Base-by-base conservation (phyloP, 2,888 invertebrate species). In the Tetragonisca angustula region DNA sequence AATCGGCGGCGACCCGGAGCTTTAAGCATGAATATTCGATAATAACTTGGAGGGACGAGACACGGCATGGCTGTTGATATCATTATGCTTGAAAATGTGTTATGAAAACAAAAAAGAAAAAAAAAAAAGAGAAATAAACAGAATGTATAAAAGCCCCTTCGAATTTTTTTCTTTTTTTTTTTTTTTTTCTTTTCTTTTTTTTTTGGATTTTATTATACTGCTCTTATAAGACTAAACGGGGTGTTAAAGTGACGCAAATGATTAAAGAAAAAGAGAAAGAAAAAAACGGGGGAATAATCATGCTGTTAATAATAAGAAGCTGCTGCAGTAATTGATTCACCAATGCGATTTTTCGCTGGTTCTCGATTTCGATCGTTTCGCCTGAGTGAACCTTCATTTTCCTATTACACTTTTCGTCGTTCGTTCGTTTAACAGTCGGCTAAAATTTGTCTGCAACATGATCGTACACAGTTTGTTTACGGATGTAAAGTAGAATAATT, bases 61-160 rank as follows among this genome's bases (percentile, higher is more conserved):
- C 9, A 43, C 77, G 88, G 81, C 68, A 86, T 84, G 84, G 84
- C 84, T 90, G 88, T 90, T 89, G 82, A 88, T 85, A 89, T 84
- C 87, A 85, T 89, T 88, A 89, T 88, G 87, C 90, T 90, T 90
- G 88, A 89, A 27, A 86, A 88, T 87, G 84, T 88, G 88, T 90
- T 88, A 86, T 79, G 77, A 83, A 87, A 86, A 90, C 85, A 27
- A 27, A 2, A 27, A 2, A 27, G 2, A 27, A 27, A 27, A 27
- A 27, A 27, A 27, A 27, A 27, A 27, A 27, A 27, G 2, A 27
- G 2, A 27, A 90, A 90, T 90, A 90, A 90, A 90, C 79, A 81
- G 82, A 81, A 87, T 87, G 83, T 88, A 83, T 80, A 88, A 68
- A 80, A 80, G 19, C 52, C 21, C 70, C n/a, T 72, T 32, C 32